Evolutionary conservation across 1,140 invertebrate genomes (phyloP).

Genomic region (Drosophila kohkoa): DNA sequence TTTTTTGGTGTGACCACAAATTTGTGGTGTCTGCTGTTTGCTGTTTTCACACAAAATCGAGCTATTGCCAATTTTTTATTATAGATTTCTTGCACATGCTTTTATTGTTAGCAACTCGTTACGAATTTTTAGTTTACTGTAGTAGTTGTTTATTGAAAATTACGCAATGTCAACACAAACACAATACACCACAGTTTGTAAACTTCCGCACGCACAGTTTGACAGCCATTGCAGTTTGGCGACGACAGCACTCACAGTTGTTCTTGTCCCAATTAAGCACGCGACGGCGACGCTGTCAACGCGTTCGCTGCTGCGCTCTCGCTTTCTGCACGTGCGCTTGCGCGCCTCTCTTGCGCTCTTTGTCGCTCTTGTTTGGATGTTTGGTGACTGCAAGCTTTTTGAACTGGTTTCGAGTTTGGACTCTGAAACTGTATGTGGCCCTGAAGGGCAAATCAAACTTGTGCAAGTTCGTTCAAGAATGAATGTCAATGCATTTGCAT

Average conservation of each 20-base stretch:
- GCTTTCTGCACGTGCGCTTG: slow-evolving; percentile 63
- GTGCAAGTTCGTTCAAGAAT: slow-evolving; percentile 39
- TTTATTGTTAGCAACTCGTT: slow-evolving; percentile 49
- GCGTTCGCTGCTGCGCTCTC: slow-evolving; percentile 47
- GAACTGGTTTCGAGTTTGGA: slow-evolving; percentile 42
- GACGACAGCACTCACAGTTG: slow-evolving; percentile 10
- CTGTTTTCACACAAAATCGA: slow-evolving; percentile 67
- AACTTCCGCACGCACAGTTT: slow-evolving; percentile 56
- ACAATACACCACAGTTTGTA: slow-evolving; percentile 19
- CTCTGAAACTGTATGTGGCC: slow-evolving; percentile 18
- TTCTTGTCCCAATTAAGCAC: slow-evolving; percentile 70
- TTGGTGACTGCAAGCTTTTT: slow-evolving; percentile 28
- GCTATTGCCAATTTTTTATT: slow-evolving; percentile 64
- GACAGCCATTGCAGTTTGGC: slow-evolving; percentile 17
- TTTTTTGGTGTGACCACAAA: slow-evolving; percentile 26
- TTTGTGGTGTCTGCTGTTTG: slow-evolving; percentile 37
- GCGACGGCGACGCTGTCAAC: slow-evolving; percentile 3
- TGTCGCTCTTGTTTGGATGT: neutral
- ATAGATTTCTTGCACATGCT: slow-evolving; percentile 65
- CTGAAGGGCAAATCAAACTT: slow-evolving; percentile 30
- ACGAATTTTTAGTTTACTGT: slow-evolving; percentile 33
- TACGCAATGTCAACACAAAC: slow-evolving; percentile 52
- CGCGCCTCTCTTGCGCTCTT: slow-evolving; percentile 23
- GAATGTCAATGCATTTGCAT: slow-evolving; percentile 49
- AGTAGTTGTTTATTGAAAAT: slow-evolving; percentile 32